Evolutionary conservation across 2,888 invertebrate species (phyloP), one percentile per base, ranked within the genome.

Genomic region (Hirtodrosophila duncani): DNA sequence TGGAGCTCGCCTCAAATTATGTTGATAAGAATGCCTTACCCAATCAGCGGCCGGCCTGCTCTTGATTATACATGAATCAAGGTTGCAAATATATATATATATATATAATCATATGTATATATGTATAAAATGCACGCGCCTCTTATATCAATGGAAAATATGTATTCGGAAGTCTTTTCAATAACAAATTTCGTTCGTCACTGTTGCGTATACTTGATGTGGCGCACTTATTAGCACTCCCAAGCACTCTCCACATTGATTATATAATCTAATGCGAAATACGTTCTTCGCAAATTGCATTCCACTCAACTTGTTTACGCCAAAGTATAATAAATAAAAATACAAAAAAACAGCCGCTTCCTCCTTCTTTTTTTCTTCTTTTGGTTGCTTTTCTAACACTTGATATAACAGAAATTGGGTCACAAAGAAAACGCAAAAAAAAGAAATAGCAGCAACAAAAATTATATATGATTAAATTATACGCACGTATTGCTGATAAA

Each of bases 331-430:
- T 4, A 5, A 20, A 20, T 11, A 8, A 16, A 14, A 33, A 3
- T 17, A 33, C 14, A 18, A 16, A 33, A 18, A 33, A 8, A 20
- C 42, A 23, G 13, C 3, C 9, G 5, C 30, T 14, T 48, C 50
- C 11, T 4, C 11, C 43, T 17, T 16, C 20, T 31, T 11, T n/a
- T 34, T 27, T 49, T 49, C 5, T 24, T 4, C 5, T 10, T 17
- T 8, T 31, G 50, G 29, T 30, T 49, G 31, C 44, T 44, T 55
- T 65, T 49, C 52, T 63, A 74, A 62, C 63, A 79, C 58, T 75
- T 78, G 71, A 67, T 79, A 75, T 42, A 65, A 67, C 60, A 48
- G 66, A 77, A 79, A 75, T 75, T 75, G 56, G 75, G 75, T 75
- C 75, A 75, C 63, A 69, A 52, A 38, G 30, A 50, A 45, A 37